These are phyloP conservation scores for Ostrea edulis DNA, from an alignment of 1,140 invertebrate genomes.

Conservation along the genomic window DNA sequence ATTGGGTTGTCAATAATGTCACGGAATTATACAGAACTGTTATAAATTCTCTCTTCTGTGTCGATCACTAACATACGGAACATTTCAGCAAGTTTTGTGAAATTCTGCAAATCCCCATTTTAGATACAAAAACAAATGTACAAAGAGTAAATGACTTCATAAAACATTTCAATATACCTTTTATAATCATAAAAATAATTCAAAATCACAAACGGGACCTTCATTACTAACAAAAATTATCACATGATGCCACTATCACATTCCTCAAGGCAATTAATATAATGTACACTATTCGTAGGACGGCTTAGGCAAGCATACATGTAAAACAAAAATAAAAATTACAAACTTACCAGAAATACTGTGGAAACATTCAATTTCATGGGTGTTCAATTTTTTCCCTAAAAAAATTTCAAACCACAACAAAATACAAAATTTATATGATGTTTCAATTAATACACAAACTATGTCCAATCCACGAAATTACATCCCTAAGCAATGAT, in stretches of 20 bases:
- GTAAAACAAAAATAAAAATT: background rate
- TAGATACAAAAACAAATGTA: background rate
- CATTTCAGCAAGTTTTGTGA: background rate
- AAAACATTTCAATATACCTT: background rate
- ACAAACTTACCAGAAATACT: background rate
- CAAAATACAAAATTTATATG: too few species aligned
- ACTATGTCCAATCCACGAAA: too few species aligned
- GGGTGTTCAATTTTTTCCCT: too few species aligned
- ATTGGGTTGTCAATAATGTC: background rate
- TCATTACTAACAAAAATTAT: conserved; percentile 7
- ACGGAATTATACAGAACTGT: background rate
- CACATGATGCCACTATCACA: conserved; percentile 22
- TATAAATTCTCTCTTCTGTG: background rate
- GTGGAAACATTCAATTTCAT: background rate
- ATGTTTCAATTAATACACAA: too few species aligned
- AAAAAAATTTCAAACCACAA: too few species aligned
- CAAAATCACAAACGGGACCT: background rate
- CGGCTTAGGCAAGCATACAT: background rate
- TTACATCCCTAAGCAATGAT: too few species aligned
- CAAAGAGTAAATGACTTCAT: background rate
- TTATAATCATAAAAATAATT: background rate
- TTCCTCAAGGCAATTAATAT: background rate
- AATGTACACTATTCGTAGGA: background rate
- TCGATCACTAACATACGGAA: background rate
- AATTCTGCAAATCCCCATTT: background rate